Evolutionary conservation across 2,888 invertebrate genomes (phyloP).

Genomic region (Mythimna loreyi): DNA sequence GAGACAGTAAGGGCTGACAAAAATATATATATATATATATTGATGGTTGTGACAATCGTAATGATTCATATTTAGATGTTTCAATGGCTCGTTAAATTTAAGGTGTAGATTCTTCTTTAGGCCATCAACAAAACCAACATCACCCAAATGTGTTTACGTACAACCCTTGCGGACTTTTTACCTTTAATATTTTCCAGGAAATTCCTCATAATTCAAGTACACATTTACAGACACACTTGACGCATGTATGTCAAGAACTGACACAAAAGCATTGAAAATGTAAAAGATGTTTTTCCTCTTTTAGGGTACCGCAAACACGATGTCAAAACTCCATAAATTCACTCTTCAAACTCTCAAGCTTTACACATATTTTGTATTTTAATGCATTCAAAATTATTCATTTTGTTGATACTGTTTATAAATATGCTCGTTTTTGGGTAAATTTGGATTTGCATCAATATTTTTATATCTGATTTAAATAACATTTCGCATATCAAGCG

Average conservation of each 20-base stretch:
- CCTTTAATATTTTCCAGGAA: conserved; percentile 8
- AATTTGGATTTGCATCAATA: conserved; percentile 15
- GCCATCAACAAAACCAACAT: conserved; percentile 11
- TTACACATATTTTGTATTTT: conserved; percentile 39
- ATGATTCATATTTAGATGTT: no score
- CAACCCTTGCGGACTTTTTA: not conserved
- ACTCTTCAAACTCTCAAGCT: conserved; percentile 15
- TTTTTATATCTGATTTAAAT: conserved; percentile 9
- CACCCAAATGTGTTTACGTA: no score
- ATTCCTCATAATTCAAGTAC: conserved; percentile 1
- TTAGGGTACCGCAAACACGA: conserved; percentile 50
- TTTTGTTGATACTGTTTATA: conserved; percentile 38
- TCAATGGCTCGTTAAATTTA: no score
- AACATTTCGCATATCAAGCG: not conserved
- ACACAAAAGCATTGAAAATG: conserved; percentile 35
- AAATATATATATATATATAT: no score
- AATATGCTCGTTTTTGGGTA: conserved; percentile 22
- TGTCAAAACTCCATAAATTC: conserved; percentile 49
- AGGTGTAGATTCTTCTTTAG: not conserved
- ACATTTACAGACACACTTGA: conserved; percentile 16
- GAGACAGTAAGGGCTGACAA: no score
- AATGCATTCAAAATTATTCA: conserved; percentile 51
- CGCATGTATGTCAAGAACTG: conserved; percentile 10
- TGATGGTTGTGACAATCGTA: no score
- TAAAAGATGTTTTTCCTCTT: conserved; percentile 42